These are phyloP conservation scores for Lochmaea crataegi DNA, from an alignment of 2,888 invertebrate genomes.

Conservation along the genomic window DNA sequence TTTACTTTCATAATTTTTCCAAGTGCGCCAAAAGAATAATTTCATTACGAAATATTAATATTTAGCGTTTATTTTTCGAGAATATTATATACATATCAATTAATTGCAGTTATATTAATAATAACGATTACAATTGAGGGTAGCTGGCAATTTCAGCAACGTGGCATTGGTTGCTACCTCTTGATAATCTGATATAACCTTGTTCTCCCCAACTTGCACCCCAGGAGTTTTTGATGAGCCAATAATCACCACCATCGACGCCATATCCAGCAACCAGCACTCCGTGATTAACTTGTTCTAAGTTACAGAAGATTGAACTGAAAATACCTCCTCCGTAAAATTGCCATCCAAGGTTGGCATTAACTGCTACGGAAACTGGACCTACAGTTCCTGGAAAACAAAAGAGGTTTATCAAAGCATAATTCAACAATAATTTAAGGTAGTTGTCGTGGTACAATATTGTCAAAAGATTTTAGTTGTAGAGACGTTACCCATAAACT, in stretches of 20 bases:
- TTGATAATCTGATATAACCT: constrained; percentile 51
- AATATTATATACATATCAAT: no score
- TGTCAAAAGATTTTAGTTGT: no score
- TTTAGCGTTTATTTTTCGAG: no score
- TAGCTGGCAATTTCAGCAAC: background rate
- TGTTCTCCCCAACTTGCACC: constrained; percentile 49
- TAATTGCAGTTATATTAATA: no score
- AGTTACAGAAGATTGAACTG: constrained; percentile 76
- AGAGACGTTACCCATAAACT: no score
- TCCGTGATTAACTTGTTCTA: constrained; percentile 79
- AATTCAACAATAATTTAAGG: background rate
- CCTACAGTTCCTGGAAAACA: constrained; percentile 76
- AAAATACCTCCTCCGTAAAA: constrained; percentile 84
- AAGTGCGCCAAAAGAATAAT: no score
- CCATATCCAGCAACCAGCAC: constrained; percentile 76
- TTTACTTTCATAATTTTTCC: no score
- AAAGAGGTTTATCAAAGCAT: background rate
- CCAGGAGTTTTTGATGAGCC: constrained; percentile 74
- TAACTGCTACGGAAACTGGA: constrained; percentile 88
- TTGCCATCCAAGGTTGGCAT: constrained; percentile 80
- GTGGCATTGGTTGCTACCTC: constrained; percentile 78
- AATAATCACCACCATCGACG: constrained; percentile 52
- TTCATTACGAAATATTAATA: no score
- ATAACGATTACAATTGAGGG: background rate
- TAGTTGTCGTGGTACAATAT: no score